These are phyloP conservation scores for Lagodon rhomboides DNA, from an alignment of 2,797 vertebrate genomes.

Conservation along the genomic window DNA sequence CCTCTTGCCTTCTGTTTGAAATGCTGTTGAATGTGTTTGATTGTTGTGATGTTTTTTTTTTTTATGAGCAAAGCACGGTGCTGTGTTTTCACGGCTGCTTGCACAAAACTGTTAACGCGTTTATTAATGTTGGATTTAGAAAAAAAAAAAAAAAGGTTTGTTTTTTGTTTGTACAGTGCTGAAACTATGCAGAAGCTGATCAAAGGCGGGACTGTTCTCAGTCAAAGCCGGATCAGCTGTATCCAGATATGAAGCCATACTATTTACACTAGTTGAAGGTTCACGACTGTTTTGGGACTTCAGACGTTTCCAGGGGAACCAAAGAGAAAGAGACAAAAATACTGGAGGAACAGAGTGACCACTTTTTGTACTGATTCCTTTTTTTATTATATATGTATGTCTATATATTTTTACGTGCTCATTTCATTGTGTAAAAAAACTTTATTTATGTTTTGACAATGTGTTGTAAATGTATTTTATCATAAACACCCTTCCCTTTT, in stretches of 20 bases:
- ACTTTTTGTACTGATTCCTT: constrained; percentile 57
- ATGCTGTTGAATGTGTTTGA: constrained; percentile 62
- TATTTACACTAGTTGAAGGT: constrained; percentile 49
- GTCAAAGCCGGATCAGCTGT: constrained; percentile 29
- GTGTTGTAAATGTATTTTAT: constrained; percentile 74
- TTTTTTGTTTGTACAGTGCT: constrained; percentile 46
- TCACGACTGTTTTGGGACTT: constrained; percentile 22
- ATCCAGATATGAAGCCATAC: constrained; percentile 69
- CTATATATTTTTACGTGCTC: constrained; percentile 25
- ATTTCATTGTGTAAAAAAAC: constrained; percentile 61
- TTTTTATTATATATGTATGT: constrained; percentile 34
- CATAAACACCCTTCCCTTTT: constrained; percentile 49
- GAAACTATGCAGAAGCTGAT: constrained; percentile 65
- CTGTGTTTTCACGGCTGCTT: constrained; percentile 46
- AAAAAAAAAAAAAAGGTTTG: constrained; percentile 17
- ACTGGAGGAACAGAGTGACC: constrained; percentile 37
- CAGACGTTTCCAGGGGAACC: constrained; percentile 50
- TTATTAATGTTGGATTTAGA: constrained; percentile 26
- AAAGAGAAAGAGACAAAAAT: constrained; percentile 54
- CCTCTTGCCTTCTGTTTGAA: constrained; percentile 29
- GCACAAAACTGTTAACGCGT: constrained; percentile 55
- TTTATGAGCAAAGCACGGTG: constrained; percentile 19
- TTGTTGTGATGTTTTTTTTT: constrained; percentile 16
- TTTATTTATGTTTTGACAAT: constrained; percentile 72
- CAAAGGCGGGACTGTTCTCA: constrained; percentile 35